Percentiles rank a stretch among this genome's conserved stretches.
These are phyloP conservation scores for Lumbricus terrestris DNA, from an alignment of 2,888 invertebrate species.

Conservation along the genomic window DNA sequence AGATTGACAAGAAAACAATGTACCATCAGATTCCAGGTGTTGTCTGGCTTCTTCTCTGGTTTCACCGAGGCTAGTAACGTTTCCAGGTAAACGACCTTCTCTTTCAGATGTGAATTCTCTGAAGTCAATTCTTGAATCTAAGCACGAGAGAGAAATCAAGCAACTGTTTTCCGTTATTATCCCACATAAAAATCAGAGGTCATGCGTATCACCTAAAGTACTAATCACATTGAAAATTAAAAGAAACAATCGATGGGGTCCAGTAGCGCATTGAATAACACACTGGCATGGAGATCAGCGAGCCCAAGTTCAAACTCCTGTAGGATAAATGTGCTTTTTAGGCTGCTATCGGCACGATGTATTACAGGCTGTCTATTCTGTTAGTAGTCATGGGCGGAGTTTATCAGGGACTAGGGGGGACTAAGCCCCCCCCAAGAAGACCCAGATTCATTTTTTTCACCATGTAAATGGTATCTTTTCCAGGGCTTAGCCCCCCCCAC, in stretches of 20 bases:
- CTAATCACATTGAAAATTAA: background rate
- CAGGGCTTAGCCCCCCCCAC: too few species aligned
- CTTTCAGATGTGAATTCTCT: conserved; percentile 80
- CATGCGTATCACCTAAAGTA: background rate
- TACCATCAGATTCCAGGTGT: background rate
- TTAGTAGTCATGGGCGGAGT: too few species aligned
- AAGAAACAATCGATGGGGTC: background rate
- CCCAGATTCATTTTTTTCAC: too few species aligned
- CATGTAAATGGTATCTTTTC: too few species aligned
- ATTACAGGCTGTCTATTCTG: too few species aligned
- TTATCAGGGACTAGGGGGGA: too few species aligned
- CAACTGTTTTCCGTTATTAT: background rate
- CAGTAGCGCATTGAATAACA: too few species aligned
- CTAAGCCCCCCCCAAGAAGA: too few species aligned
- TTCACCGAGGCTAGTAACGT: conserved; percentile 56
- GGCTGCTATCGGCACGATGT: too few species aligned
- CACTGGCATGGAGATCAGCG: too few species aligned
- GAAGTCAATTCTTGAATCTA: conserved; percentile 74
- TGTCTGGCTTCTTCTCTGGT: conserved; percentile 19
- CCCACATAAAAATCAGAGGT: background rate
- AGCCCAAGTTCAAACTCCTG: too few species aligned
- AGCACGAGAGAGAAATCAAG: background rate
- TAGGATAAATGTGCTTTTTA: too few species aligned
- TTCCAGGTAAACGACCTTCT: conserved; percentile 72
- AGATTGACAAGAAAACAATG: background rate